These are phyloP conservation scores for Selene dorsalis DNA, from an alignment of 2,797 vertebrate genomes.

Conservation along the genomic window DNA sequence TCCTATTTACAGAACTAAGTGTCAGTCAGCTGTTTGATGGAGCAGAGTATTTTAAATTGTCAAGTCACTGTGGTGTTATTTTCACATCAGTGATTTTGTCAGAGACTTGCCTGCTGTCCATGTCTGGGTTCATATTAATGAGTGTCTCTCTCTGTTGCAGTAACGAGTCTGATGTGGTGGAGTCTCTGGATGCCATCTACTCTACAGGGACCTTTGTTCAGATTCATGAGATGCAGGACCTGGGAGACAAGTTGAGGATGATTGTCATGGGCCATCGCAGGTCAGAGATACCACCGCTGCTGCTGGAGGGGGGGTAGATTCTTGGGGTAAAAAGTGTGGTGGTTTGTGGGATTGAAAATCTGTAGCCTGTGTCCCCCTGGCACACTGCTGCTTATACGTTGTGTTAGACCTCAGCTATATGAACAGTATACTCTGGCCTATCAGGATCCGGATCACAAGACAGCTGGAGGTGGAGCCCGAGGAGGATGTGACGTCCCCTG, in stretches of 20 bases:
- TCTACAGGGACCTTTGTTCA: conserved; percentile 96
- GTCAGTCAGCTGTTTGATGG: no score
- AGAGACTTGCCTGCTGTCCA: neutral
- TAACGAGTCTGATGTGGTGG: conserved; percentile 94
- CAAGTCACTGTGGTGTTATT: no score
- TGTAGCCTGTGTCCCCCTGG: no score
- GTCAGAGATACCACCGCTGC: conserved; percentile 70
- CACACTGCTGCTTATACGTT: neutral
- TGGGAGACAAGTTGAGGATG: conserved; percentile 97
- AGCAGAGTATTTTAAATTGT: no score
- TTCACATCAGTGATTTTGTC: no score
- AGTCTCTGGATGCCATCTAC: conserved; percentile 91
- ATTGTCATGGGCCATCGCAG: conserved; percentile 98
- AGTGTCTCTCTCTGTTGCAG: conserved; percentile 74
- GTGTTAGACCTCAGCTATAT: neutral
- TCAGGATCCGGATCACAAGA: conserved; percentile 90
- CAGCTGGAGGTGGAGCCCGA: conserved; percentile 91
- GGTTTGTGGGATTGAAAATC: neutral
- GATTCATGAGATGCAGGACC: conserved; percentile 99
- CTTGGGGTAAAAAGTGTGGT: no score
- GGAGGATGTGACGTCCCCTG: conserved; percentile 55
- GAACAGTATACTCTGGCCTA: neutral
- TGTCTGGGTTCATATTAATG: neutral
- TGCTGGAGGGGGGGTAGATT: neutral
- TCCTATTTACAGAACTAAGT: no score